Percentiles rank a stretch among this genome's conserved stretches.
phyloP scores from a whole-genome alignment of 92 coral and sea anemone species.

The Bergia sp. region DNA sequence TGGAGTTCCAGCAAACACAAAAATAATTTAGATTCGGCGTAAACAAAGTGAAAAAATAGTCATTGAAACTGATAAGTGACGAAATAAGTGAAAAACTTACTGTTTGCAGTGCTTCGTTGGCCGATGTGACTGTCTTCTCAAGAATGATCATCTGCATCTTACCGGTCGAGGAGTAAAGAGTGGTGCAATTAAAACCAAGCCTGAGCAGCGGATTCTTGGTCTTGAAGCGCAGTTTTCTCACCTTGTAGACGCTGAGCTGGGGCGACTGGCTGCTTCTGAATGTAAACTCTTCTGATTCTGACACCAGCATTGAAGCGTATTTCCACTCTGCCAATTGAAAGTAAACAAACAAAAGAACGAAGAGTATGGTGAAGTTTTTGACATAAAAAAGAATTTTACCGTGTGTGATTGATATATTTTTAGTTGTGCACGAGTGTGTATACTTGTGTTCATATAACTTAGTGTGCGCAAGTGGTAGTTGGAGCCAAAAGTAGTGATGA shows the following conservation, averaged over 20 bases:
- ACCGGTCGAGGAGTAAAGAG: not conserved
- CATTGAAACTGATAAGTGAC: too few relatives aligned
- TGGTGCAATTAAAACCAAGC: not conserved
- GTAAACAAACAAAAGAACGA: not conserved
- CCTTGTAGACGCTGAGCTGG: not conserved
- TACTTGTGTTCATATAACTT: not conserved
- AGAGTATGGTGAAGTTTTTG: too few relatives aligned
- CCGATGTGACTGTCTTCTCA: conserved; percentile 41
- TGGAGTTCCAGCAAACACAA: too few relatives aligned
- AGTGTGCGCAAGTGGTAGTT: not conserved
- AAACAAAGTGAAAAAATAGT: too few relatives aligned
- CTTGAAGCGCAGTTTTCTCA: not conserved
- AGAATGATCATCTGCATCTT: not conserved
- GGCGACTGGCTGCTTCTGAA: conserved; percentile 28
- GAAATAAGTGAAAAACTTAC: conserved; percentile 8
- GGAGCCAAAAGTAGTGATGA: too few relatives aligned
- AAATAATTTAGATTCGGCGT: too few relatives aligned
- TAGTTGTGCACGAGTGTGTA: not conserved
- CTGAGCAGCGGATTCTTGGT: not conserved
- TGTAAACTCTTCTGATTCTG: conserved; percentile 19
- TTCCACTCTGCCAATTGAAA: conserved; percentile 12
- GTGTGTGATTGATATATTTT: too few relatives aligned
- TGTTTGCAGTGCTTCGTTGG: conserved; percentile 23
- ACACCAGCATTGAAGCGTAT: not conserved
- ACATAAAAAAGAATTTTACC: too few relatives aligned